These are phyloP conservation scores for Cryptophagus acutangulus DNA, from an alignment of 2,888 invertebrate species.

Conservation along the genomic window DNA sequence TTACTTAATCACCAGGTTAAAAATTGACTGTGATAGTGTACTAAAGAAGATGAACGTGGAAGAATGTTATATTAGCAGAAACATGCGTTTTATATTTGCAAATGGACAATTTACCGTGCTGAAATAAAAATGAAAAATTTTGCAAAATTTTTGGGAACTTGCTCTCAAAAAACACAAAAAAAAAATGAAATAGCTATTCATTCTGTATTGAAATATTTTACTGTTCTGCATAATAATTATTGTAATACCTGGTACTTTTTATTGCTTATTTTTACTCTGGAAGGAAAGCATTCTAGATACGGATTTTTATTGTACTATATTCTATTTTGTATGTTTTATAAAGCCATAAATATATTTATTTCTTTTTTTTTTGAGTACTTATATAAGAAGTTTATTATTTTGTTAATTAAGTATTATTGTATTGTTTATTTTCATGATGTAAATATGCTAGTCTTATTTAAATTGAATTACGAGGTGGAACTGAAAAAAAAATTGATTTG, in stretches of 20 bases:
- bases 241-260: slow-evolving; percentile 20
- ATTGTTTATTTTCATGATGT: background rate
- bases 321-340: slow-evolving; percentile 14
- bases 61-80: slow-evolving; percentile 20
- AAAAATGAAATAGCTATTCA: slow-evolving; percentile 7
- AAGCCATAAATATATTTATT: slow-evolving; percentile 15
- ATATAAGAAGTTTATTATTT: slow-evolving; percentile 6
- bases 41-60: slow-evolving; percentile 41
- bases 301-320: slow-evolving; percentile 13
- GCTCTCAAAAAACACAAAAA: background rate
- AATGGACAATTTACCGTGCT: background rate
- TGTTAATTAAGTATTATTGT: slow-evolving; percentile 11
- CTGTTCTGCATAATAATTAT: slow-evolving; percentile 22
- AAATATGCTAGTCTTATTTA: too few species aligned
- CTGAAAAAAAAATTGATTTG: too few species aligned
- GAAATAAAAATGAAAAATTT: background rate
- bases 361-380: slow-evolving; percentile 13
- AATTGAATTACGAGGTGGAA: too few species aligned
- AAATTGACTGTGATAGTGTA: slow-evolving; percentile 51
- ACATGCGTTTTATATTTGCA: slow-evolving; percentile 13
- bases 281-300: slow-evolving; percentile 37
- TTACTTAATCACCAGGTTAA: slow-evolving; percentile 45
- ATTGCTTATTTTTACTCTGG: slow-evolving; percentile 19
- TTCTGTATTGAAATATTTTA: slow-evolving; percentile 18
- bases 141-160: background rate